Base-by-base conservation (phyloP, 2,797 vertebrate genomes). In the Erethizon dorsatum region DNA sequence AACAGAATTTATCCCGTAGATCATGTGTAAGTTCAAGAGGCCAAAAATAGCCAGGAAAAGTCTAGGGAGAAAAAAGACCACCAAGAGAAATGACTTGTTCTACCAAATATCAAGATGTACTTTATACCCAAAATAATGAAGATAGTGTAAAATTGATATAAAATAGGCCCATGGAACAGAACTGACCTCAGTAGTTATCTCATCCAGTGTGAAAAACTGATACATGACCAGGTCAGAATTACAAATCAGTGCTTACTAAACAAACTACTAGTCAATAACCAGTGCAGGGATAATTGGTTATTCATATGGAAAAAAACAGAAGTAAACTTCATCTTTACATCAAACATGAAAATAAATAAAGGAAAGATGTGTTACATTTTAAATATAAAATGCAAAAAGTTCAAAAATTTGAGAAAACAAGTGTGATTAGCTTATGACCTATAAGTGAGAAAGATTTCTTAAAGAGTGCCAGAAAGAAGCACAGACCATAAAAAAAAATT, bases 81-180 rank as follows among this genome's bases (percentile, higher is more conserved):
- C 24, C 45, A 31, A 54, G 9, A 71, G 4, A 57, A 28, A 82
- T 92, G 50, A 45, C 13, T 82, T 92, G n/a, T 7, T 10, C 20
- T 89, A 8, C 31, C 14, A 69, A 18, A n/a, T 56, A 86, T 50
- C 24, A 63, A 67, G 41, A 83, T 61, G 24, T 57, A 88, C 37
- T 94, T 92, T 85, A 84, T 52, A 71, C 4, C 10, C n/a, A 1
- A 61, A 88, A 28, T 95, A 45, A 69, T 75, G 84, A 90, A 31
- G n/a, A 18, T 37, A 47, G 10, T 28, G 2, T 50, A 4, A 37
- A 26, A 63, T n/a, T 52, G 37, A 2, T 57, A 56, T 26, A 57
- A 67, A 67, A 54, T 56, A 65, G 11, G 0, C 26, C 20, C 13
- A 1, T 69, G 17, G 15, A 50, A 24, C 6, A 50, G 37, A 77